A percentile compares a stretch with the other conserved stretches of the same genome.
Evolutionary conservation across 2,888 invertebrate species (phyloP).

Genomic region (Cryptophagus acutangulus): DNA sequence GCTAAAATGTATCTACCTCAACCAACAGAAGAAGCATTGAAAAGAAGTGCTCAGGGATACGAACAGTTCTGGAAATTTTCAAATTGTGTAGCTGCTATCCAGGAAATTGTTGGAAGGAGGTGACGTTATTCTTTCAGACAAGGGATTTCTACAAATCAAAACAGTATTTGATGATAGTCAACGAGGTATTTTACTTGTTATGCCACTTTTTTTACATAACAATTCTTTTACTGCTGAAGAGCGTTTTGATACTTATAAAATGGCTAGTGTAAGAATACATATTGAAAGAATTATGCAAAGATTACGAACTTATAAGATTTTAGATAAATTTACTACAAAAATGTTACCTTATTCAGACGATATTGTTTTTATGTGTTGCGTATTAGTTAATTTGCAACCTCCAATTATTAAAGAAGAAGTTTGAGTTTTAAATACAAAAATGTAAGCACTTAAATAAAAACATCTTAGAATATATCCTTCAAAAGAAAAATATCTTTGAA

Average conservation of each 20-base stretch:
- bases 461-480: not conserved
- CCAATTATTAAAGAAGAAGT: slow-evolving; percentile 2
- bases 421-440: no score
- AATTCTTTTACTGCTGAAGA: slow-evolving; percentile 10
- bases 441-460: not conserved
- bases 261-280: slow-evolving; percentile 16
- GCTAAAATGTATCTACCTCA: no score
- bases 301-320: slow-evolving; percentile 11
- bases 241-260: slow-evolving; percentile 9
- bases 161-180: slow-evolving; percentile 1
- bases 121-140: slow-evolving; percentile 9
- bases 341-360: slow-evolving; percentile 10
- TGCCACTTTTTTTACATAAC: slow-evolving; percentile 9
- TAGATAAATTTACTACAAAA: slow-evolving; percentile 10
- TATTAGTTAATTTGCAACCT: slow-evolving; percentile 14
- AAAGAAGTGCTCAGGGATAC: no score
- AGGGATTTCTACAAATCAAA: slow-evolving; percentile 8
- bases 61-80: no score
- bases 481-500: no score
- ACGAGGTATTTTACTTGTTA: slow-evolving; percentile 6
- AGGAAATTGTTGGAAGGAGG: slow-evolving; percentile 11
- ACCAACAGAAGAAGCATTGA: no score
- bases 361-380: slow-evolving; percentile 11
- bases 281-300: slow-evolving; percentile 18
- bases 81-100: no score